These are phyloP conservation scores for Melanotaenia parkinsoni DNA, from an alignment of 2,797 vertebrate genomes.

Conservation along the genomic window DNA sequence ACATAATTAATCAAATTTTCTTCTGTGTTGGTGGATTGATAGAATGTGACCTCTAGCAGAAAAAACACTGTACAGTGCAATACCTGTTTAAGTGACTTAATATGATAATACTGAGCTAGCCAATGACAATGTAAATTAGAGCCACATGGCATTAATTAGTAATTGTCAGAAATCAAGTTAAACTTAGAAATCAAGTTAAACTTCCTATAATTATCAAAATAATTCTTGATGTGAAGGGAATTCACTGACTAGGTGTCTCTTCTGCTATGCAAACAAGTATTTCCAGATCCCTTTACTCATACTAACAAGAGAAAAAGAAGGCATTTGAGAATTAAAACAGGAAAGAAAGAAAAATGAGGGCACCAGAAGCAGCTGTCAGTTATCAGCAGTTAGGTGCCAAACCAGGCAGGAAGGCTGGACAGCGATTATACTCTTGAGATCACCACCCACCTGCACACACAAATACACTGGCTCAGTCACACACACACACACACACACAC, in stretches of 20 bases:
- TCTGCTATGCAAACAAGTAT: background rate
- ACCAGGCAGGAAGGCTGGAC: slow-evolving; percentile 4
- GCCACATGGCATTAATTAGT: too few species aligned
- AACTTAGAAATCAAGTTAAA: too few species aligned
- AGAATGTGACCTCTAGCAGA: too few species aligned
- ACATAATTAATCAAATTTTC: too few species aligned
- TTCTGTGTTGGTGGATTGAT: too few species aligned
- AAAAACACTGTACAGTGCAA: too few species aligned
- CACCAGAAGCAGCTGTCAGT: slow-evolving; percentile 35
- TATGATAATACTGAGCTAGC: too few species aligned
- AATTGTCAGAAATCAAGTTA: too few species aligned
- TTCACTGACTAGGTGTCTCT: background rate
- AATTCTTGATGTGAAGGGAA: background rate
- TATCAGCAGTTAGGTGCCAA: slow-evolving; percentile 26
- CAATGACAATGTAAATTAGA: too few species aligned
- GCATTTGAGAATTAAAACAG: background rate
- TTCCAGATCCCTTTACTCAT: background rate
- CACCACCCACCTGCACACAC: slow-evolving; percentile 1
- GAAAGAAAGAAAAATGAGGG: background rate
- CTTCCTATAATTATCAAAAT: too few species aligned
- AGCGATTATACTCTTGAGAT: slow-evolving; percentile 8
- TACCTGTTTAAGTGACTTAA: too few species aligned
- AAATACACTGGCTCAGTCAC: background rate
- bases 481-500: background rate
- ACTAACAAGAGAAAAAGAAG: background rate